Conservation (phyloP, 2,113 vertebrate species). For the Catharus bicknelli region DNA sequence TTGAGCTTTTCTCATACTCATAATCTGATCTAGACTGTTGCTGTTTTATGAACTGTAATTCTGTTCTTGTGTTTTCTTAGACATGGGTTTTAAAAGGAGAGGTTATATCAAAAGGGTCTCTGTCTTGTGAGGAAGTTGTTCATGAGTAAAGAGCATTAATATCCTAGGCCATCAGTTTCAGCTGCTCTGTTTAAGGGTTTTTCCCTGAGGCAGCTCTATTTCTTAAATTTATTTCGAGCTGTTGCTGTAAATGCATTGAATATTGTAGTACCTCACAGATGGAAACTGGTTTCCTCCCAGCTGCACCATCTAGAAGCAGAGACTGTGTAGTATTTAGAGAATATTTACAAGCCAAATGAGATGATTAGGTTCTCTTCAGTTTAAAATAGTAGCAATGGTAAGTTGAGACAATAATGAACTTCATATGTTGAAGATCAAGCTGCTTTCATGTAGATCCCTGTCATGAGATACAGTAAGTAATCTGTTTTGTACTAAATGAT, state of each 20-base stretch:
- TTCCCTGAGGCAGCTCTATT: not conserved
- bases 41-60: not conserved
- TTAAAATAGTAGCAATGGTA: not conserved
- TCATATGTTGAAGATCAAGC: not conserved
- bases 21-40: not conserved
- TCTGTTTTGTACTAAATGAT: not conserved
- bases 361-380: not conserved
- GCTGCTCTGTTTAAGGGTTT: not conserved
- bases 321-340: not conserved
- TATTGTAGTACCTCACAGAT: not conserved
- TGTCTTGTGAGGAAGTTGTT: not conserved
- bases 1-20: not conserved
- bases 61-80: not conserved
- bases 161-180: not conserved
- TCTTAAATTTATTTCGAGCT: not conserved
- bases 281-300: slow-evolving; percentile 8
- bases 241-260: not conserved
- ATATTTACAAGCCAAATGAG: slow-evolving; percentile 8
- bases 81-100: not conserved
- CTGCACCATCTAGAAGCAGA: slow-evolving; percentile 17
- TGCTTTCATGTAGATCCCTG: not conserved
- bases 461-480: not conserved
- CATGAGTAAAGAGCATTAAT: not conserved
- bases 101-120: not conserved
- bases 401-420: not conserved